Conservation (phyloP, 1,140 invertebrate genomes). For the Camponotus vicinus region DNA sequence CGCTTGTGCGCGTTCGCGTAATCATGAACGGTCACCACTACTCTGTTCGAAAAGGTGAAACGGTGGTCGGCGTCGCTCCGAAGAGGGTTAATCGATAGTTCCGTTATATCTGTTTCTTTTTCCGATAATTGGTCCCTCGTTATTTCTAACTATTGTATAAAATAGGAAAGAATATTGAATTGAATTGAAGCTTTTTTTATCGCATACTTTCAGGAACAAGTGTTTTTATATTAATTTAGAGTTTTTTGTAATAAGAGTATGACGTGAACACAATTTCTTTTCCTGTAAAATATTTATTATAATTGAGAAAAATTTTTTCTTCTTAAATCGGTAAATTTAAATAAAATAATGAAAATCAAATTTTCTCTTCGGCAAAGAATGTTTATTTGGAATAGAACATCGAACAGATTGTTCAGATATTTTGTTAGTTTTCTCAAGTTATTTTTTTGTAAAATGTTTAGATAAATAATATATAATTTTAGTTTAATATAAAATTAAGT, state of each 20-base stretch:
- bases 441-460: neutral
- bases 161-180: neutral
- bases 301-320: too few relatives aligned
- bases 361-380: neutral
- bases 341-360: neutral
- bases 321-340: neutral
- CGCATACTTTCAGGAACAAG: too few relatives aligned
- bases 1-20: conserved; percentile 55
- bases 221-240: too few relatives aligned
- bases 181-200: neutral
- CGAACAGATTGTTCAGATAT: neutral
- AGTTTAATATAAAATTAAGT: neutral
- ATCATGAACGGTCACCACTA: conserved; percentile 33
- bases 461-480: neutral
- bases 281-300: too few relatives aligned
- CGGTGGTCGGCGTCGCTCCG: conserved; percentile 17
- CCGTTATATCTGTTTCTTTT: conserved; percentile 11
- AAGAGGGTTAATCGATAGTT: conserved; percentile 31
- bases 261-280: too few relatives aligned
- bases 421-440: neutral
- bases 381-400: neutral
- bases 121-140: neutral
- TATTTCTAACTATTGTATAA: neutral
- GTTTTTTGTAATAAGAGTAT: too few relatives aligned
- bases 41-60: conserved; percentile 14